These are phyloP conservation scores for Phalacrocorax brasilianus DNA, from an alignment of 2,113 vertebrate genomes.

Conservation along the genomic window DNA sequence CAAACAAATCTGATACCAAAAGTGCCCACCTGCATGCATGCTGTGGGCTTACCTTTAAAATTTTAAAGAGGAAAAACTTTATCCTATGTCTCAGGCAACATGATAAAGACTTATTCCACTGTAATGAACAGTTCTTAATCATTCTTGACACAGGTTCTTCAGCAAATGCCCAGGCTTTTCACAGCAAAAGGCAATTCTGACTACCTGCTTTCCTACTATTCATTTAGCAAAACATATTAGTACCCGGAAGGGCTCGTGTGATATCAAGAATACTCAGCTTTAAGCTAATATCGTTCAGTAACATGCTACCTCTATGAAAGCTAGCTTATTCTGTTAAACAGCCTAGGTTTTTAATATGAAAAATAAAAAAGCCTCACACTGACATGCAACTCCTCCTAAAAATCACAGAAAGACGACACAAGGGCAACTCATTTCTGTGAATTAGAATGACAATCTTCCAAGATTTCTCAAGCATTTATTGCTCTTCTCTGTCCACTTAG, in stretches of 20 bases:
- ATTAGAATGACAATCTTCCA: background rate
- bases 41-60: background rate
- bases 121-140: background rate
- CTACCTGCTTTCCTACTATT: background rate
- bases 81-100: background rate
- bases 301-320: background rate
- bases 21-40: background rate
- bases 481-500: background rate
- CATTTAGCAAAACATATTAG: background rate
- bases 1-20: background rate
- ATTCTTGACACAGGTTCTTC: background rate
- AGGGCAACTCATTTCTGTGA: background rate
- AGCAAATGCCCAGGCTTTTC: background rate
- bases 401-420: background rate
- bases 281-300: background rate
- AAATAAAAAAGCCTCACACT: background rate
- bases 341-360: background rate
- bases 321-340: background rate
- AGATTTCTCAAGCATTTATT: background rate
- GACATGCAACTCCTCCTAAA: background rate
- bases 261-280: background rate
- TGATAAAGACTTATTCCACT: background rate
- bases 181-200: background rate
- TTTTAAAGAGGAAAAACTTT: background rate
- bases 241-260: background rate